Conservation (phyloP, 2,113 vertebrate species). For the Entomyzon cyanotis region DNA sequence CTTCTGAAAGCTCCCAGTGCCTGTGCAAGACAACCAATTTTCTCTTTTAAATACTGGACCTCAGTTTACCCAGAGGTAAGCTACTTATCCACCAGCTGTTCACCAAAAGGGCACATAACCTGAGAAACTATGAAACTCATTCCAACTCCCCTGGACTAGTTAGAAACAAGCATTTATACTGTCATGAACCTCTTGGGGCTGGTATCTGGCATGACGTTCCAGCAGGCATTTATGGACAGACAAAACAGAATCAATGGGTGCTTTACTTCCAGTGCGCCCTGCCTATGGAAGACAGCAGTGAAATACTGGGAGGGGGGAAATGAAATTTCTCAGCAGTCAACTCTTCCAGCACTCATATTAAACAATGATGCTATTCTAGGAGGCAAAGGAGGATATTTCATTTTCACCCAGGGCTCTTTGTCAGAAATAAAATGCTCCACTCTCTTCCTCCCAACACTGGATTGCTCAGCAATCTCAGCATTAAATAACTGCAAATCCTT, state of each 20-base stretch:
- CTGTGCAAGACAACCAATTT: neutral
- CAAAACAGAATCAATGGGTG: neutral
- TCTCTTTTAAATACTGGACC: neutral
- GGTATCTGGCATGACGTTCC: neutral
- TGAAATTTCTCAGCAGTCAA: neutral
- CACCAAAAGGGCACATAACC: neutral
- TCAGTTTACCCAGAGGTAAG: neutral
- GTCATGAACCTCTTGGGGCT: neutral
- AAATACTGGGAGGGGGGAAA: neutral
- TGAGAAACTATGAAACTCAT: neutral
- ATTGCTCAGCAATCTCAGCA: constrained; percentile 13
- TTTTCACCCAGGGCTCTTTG: neutral
- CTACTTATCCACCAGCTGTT: neutral
- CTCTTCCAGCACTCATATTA: neutral
- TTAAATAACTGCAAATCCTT: constrained; percentile 16
- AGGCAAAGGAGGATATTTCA: neutral
- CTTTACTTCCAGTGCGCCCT: neutral
- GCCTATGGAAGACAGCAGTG: neutral
- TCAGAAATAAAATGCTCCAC: neutral
- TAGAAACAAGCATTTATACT: neutral
- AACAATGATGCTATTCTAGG: neutral
- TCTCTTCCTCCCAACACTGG: neutral
- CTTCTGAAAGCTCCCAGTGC: neutral
- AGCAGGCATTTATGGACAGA: neutral
- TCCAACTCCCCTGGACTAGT: neutral